Percentiles rank a stretch among this genome's conserved stretches.
Conservation (phyloP, 2,113 vertebrate genomes). For the Girardinichthys multiradiatus region DNA sequence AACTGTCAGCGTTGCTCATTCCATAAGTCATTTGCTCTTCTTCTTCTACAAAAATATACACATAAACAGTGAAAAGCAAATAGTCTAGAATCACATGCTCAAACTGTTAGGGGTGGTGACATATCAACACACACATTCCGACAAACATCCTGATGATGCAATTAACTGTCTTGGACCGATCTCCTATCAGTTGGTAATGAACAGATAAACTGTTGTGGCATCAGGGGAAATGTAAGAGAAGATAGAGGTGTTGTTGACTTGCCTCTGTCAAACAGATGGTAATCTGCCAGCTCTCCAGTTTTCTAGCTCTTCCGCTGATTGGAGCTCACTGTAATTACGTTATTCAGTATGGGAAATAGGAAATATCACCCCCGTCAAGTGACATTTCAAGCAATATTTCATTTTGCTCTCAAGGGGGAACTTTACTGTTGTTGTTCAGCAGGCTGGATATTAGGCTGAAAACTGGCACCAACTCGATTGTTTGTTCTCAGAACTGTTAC, state of each 20-base stretch:
- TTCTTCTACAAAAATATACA: neutral
- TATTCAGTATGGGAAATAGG: slow-evolving; percentile 56
- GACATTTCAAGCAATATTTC: slow-evolving; percentile 54
- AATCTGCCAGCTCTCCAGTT: slow-evolving; percentile 66
- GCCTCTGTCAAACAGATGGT: slow-evolving; percentile 69
- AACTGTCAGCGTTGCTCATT: neutral
- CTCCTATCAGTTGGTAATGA: slow-evolving; percentile 62
- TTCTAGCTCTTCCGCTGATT: slow-evolving; percentile 59
- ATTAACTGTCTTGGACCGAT: slow-evolving; percentile 59
- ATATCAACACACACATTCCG: slow-evolving; percentile 4
- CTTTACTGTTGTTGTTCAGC: slow-evolving; percentile 9
- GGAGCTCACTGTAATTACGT: slow-evolving; percentile 60
- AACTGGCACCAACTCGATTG: neutral
- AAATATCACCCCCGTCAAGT: slow-evolving; percentile 55
- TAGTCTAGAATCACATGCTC: neutral
- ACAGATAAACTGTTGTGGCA: slow-evolving; percentile 65
- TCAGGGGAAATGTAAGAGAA: slow-evolving; percentile 66
- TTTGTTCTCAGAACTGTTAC: slow-evolving; percentile 5
- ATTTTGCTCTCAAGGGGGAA: slow-evolving; percentile 16
- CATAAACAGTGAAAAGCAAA: neutral
- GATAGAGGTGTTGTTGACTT: slow-evolving; percentile 72
- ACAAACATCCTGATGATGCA: slow-evolving; percentile 36
- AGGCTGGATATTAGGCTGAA: neutral
- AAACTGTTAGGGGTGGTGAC: slow-evolving; percentile 14
- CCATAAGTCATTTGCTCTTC: slow-evolving; percentile 14